Conservation (phyloP, 2,113 vertebrate species). For the Bungarus multicinctus region DNA sequence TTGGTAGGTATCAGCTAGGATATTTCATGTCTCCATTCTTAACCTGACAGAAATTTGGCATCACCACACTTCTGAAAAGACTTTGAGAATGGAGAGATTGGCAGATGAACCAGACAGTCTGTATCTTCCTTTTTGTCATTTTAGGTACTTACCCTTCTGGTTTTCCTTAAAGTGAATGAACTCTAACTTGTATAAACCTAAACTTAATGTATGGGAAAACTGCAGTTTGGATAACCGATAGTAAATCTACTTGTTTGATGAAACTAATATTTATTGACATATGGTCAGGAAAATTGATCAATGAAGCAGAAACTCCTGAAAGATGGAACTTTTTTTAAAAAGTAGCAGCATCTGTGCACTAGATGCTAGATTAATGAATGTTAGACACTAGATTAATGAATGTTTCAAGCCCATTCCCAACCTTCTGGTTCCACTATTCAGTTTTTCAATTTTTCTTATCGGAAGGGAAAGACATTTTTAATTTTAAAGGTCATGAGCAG, state of each 20-base stretch:
- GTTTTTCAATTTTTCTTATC: not conserved
- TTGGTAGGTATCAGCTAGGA: not conserved
- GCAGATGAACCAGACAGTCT: not conserved
- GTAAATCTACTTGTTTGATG: not conserved
- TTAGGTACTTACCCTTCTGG: not conserved
- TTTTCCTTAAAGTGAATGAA: not conserved
- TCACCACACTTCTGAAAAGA: too few relatives aligned
- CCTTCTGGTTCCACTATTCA: not conserved
- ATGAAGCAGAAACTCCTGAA: not conserved
- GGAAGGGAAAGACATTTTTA: not conserved
- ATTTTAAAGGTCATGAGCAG: not conserved
- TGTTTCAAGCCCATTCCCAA: not conserved
- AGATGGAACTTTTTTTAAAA: not conserved
- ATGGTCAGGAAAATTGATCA: not conserved
- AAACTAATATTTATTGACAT: not conserved
- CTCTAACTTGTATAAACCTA: not conserved
- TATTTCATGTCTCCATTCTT: not conserved
- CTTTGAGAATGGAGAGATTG: not conserved
- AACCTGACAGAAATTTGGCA: not conserved
- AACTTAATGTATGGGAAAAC: not conserved
- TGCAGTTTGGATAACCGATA: not conserved
- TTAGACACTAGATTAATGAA: not conserved
- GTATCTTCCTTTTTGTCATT: not conserved
- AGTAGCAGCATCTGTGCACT: not conserved
- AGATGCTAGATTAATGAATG: not conserved